Evolutionary conservation across 2,888 invertebrate genomes (phyloP).

Genomic region (Cosmia trapezina): DNA sequence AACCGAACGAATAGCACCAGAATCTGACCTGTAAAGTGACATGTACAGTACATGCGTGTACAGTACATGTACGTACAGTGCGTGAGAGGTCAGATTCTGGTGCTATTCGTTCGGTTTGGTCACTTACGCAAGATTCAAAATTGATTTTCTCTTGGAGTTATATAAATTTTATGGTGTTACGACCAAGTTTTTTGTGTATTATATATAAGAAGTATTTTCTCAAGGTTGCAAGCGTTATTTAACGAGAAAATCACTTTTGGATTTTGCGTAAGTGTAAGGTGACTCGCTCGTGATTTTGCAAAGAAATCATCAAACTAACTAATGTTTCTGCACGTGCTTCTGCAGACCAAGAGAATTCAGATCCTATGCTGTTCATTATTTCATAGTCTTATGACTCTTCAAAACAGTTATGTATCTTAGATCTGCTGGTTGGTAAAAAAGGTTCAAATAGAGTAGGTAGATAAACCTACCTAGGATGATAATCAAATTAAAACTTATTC

Average conservation of each 20-base stretch:
- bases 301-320: neutral
- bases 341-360: too few relatives aligned
- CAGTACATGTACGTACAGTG: neutral
- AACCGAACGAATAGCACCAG: too few relatives aligned
- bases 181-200: too few relatives aligned
- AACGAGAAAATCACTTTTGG: neutral
- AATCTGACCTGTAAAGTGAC: too few relatives aligned
- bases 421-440: neutral
- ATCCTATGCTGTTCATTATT: too few relatives aligned
- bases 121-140: neutral
- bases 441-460: neutral
- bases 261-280: neutral
- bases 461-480: neutral
- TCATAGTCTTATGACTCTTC: too few relatives aligned
- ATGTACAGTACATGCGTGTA: too few relatives aligned
- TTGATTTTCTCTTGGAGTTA: neutral
- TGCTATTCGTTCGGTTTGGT: neutral
- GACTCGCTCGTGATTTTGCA: neutral
- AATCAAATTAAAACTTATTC: slow-evolving; percentile 3
- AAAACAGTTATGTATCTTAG: too few relatives aligned
- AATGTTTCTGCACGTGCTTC: neutral
- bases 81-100: neutral
- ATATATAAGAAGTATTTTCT: neutral
- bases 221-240: neutral
- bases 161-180: neutral